Evolutionary conservation across 2,888 invertebrate species (phyloP).

Genomic region (Ecdyonurus torrentis): DNA sequence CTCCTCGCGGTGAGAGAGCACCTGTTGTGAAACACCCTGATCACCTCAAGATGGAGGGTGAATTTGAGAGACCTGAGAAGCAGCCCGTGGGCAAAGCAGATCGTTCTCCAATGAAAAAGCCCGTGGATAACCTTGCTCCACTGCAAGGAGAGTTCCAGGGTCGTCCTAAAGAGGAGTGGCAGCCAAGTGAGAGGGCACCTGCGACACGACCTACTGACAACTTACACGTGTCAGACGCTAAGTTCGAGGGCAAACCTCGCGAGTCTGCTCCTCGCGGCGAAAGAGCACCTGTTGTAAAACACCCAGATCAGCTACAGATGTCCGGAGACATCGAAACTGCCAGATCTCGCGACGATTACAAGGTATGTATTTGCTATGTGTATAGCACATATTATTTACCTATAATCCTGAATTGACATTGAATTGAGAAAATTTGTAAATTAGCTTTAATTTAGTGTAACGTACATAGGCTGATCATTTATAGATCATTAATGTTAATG

Average conservation of each 20-base stretch:
- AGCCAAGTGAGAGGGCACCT: constrained; percentile 23
- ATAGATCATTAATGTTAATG: no score
- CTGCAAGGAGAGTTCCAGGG: constrained; percentile 26
- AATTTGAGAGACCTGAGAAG: constrained; percentile 16
- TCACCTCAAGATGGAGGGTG: constrained; percentile 15
- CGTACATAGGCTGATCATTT: no score
- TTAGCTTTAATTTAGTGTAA: no score
- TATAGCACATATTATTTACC: no score
- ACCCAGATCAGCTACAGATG: constrained; percentile 22
- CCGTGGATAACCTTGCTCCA: constrained; percentile 24
- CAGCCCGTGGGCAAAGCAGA: constrained; percentile 10
- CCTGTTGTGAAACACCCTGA: constrained; percentile 11
- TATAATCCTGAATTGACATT: no score
- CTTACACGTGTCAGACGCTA: no score
- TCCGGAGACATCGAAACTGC: constrained; percentile 14
- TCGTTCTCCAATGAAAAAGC: constrained; percentile 11
- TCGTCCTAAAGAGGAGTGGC: constrained; percentile 22
- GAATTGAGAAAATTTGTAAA: no score
- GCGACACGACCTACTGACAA: constrained; percentile 11
- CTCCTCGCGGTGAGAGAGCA: constrained; percentile 13
- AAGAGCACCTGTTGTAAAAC: constrained; percentile 20
- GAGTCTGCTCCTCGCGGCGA: no score
- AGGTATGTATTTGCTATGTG: no score
- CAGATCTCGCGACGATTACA: constrained; percentile 8
- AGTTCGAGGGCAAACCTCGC: no score